A percentile compares a stretch with the other conserved stretches of the same genome.
Evolutionary conservation across 2,797 vertebrate genomes (phyloP).

Genomic region (Tokudaia muenninki): DNA sequence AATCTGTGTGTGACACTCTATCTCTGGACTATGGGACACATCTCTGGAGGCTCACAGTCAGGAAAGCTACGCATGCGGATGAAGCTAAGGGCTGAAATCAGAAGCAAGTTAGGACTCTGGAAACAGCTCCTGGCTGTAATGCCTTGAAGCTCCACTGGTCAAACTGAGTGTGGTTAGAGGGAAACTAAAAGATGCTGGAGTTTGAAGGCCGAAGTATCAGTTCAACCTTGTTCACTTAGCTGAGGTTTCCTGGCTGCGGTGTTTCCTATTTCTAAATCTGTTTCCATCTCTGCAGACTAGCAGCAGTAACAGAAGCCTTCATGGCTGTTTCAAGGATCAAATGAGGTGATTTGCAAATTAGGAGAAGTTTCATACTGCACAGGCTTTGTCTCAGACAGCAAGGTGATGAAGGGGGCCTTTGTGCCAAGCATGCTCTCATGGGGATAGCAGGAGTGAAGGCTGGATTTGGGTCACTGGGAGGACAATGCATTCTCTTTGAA

Average conservation of each 20-base stretch:
- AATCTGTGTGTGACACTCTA: background rate
- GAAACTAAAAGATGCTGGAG: background rate
- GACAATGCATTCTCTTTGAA: background rate
- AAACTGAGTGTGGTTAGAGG: background rate
- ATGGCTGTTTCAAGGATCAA: background rate
- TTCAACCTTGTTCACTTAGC: background rate
- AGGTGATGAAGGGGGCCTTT: background rate
- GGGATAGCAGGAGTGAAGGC: background rate
- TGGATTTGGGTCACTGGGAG: background rate
- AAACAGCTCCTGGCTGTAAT: background rate
- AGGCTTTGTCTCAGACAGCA: background rate
- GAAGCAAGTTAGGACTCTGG: background rate
- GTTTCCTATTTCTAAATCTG: conserved; percentile 15
- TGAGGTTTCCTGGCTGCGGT: background rate
- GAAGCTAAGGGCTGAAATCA: background rate
- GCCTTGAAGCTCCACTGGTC: background rate
- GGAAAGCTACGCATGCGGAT: background rate
- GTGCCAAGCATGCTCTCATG: fast-evolving
- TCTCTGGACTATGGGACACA: background rate
- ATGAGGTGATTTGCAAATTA: background rate
- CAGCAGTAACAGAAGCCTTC: background rate
- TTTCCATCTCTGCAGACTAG: background rate
- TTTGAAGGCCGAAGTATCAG: background rate
- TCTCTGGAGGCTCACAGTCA: background rate
- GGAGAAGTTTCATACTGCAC: background rate